Evolutionary conservation across 2,797 vertebrate species (phyloP), one percentile per base, ranked within the genome.

Genomic region (Falco peregrinus): DNA sequence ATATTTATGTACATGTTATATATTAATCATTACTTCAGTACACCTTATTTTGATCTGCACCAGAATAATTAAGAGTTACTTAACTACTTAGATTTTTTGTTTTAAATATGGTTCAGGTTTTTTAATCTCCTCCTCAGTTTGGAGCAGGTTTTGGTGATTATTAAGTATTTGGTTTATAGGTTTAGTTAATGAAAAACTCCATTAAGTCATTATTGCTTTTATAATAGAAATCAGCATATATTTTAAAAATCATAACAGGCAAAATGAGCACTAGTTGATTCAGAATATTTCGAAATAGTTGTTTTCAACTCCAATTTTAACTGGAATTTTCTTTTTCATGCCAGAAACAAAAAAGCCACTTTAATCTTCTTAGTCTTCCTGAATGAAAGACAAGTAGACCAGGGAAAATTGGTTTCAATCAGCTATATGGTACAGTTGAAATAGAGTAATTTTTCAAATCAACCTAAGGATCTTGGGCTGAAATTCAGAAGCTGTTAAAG

Each of bases 301-400:
- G 11, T 70, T 91, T 64, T 79, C 57, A 53, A 75, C 43, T 90
- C 48, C 45, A 84, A 0, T 91, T 94, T 91, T 87, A 85, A 84
- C 67, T 79, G 43, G 68, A 93, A 83, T 87, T 73, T 87, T 92
- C 28, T 50, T 87, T 91, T 77, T 65, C 43, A 53, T 91, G 61
- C 76, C 59, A 94, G 84, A 94, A 94, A 87, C 47, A 83, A 43
- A 67, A 84, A 45, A n/a, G 5, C 31, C 47, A 33, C 65, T 74
- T 69, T n/a, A 88, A 85, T 84, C 48, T 82, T 84, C 89, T 91
- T 64, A 84, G 21, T 76, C 48, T 14, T 59, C 83, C 76, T 53
- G 53, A 91, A 93, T 79, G 51, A 91, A 89, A 95, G 77, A 83
- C 76, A 95, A 95, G 65, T 25, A 68, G 89, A 76, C 45, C n/a